These are phyloP conservation scores for Cryptosula pallasiana DNA, from an alignment of 2,888 invertebrate genomes.

Conservation along the genomic window DNA sequence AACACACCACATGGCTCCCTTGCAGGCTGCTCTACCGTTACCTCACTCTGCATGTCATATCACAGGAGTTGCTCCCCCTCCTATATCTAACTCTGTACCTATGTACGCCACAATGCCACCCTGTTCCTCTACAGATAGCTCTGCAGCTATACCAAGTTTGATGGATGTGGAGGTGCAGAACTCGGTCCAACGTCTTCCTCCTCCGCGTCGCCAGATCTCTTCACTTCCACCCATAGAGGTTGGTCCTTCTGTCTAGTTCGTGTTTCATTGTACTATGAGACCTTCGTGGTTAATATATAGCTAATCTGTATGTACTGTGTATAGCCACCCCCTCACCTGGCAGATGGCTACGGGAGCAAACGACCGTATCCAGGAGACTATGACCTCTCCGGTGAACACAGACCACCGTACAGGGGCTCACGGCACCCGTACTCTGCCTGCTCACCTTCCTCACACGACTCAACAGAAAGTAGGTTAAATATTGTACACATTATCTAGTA, in stretches of 20 bases:
- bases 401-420: conserved; percentile 10
- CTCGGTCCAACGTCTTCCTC: background rate
- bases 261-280: no score
- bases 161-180: background rate
- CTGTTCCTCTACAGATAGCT: background rate
- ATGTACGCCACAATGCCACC: background rate
- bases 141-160: background rate
- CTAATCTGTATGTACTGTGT: no score
- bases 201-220: background rate
- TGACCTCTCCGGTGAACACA: conserved; percentile 11
- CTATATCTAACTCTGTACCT: background rate
- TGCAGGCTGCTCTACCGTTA: background rate
- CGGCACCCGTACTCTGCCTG: background rate
- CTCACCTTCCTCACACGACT: background rate
- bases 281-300: no score
- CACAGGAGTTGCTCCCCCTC: background rate
- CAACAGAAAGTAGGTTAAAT: background rate
- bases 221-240: conserved; percentile 7
- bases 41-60: background rate
- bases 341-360: conserved; percentile 16
- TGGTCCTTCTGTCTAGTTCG: no score
- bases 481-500: no score
- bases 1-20: background rate
- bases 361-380: background rate
- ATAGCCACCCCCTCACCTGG: conserved; percentile 13